Percentiles rank a stretch among this genome's conserved stretches.
These are phyloP conservation scores for Danio tinwini DNA, from an alignment of 2,797 vertebrate species.

Conservation along the genomic window DNA sequence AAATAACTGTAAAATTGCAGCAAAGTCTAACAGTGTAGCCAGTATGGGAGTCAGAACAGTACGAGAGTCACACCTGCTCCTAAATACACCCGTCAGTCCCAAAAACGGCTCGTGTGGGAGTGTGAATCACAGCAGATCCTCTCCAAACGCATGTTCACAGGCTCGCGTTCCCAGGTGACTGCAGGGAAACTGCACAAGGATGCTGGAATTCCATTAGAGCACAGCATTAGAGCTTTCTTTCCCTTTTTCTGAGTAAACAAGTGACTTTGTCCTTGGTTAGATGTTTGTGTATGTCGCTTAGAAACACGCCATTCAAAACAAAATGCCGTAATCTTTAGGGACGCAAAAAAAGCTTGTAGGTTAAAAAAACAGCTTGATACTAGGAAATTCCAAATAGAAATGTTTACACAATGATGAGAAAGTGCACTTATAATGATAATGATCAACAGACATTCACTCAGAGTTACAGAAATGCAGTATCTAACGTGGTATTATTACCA, in stretches of 20 bases:
- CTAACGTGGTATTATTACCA: not conserved
- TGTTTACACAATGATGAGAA: conserved; percentile 22
- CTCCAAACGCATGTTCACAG: conserved; percentile 20
- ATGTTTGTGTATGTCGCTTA: conserved; percentile 30
- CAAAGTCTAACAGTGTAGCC: too few relatives aligned
- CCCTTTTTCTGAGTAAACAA: conserved; percentile 35
- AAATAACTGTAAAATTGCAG: too few relatives aligned
- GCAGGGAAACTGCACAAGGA: conserved; percentile 18
- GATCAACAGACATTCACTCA: conserved; percentile 18
- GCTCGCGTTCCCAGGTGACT: conserved; percentile 45
- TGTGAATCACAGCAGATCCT: conserved; percentile 28
- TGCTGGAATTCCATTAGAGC: conserved; percentile 35
- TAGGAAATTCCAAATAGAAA: conserved; percentile 9
- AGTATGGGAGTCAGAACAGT: too few relatives aligned
- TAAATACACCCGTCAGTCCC: not conserved
- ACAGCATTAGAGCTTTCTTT: conserved; percentile 19
- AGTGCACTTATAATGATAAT: conserved; percentile 32
- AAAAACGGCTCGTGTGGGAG: conserved; percentile 10
- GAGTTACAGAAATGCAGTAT: conserved; percentile 2
- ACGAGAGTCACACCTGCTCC: not conserved
- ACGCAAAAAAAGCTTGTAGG: not conserved
- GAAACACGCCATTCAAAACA: conserved; percentile 33
- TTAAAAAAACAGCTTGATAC: conserved; percentile 9
- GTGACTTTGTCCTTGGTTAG: conserved; percentile 23
- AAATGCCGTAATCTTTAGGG: conserved; percentile 2